Evolutionary conservation across 1,140 invertebrate genomes (phyloP).

Genomic region (Acromyrmex heyeri): DNA sequence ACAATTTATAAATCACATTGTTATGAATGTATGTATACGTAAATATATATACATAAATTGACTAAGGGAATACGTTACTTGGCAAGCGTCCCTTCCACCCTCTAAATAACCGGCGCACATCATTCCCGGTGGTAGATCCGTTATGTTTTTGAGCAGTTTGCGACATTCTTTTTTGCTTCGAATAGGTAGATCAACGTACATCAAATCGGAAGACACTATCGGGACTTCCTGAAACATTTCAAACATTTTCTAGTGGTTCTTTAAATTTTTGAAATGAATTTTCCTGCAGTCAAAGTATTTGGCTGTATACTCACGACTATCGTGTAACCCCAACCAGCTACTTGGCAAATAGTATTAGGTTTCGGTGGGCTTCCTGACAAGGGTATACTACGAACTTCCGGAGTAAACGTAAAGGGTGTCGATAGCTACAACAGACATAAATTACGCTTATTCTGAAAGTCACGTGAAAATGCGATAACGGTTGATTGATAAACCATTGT

Average conservation of each 20-base stretch:
- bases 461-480: not conserved
- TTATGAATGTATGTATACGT: not conserved
- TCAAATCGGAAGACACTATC: constrained; percentile 73
- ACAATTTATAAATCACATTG: constrained; percentile 6
- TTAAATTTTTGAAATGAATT: not conserved
- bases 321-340: constrained; percentile 85
- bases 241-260: not conserved
- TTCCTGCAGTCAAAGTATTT: not conserved
- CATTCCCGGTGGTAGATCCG: constrained; percentile 89
- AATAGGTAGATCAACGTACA: constrained; percentile 84
- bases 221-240: constrained; percentile 61
- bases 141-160: constrained; percentile 75
- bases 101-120: constrained; percentile 90
- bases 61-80: constrained; percentile 83
- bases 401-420: constrained; percentile 51
- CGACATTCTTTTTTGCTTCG: constrained; percentile 79
- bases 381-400: constrained; percentile 30
- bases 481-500: not conserved
- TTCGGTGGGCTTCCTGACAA: not conserved
- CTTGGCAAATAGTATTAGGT: constrained; percentile 76
- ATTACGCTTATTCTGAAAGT: not conserved
- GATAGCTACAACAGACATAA: constrained; percentile 61
- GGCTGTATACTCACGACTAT: constrained; percentile 64
- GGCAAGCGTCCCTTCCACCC: constrained; percentile 91
- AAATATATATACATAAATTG: not conserved